Conservation (phyloP, 2,888 invertebrate species). For the Ornithoptera alexandrae region DNA sequence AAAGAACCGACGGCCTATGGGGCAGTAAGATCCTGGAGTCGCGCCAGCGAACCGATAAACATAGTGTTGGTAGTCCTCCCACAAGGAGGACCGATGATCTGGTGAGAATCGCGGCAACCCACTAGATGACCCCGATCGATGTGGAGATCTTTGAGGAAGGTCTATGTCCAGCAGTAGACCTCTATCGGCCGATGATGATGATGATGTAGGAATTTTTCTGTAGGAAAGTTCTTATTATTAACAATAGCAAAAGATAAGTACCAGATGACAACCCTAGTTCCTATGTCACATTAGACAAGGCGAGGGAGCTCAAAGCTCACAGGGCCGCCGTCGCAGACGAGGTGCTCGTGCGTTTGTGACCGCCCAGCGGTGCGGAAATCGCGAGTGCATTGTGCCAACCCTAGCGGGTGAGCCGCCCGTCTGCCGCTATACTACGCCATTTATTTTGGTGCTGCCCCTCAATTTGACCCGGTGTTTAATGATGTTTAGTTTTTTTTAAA, state of each 20-base stretch:
- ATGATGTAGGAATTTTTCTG: too few species aligned
- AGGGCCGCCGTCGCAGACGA: constrained; percentile 19
- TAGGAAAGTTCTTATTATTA: background rate
- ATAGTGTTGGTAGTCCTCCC: too few species aligned
- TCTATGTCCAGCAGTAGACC: too few species aligned
- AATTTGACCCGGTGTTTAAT: constrained; percentile 17
- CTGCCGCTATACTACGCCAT: constrained; percentile 7
- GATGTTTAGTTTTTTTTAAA: constrained; percentile 6
- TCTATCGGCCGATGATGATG: too few species aligned
- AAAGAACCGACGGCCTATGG: too few species aligned
- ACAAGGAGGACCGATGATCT: too few species aligned
- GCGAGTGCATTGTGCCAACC: constrained; percentile 61
- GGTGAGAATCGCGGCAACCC: too few species aligned
- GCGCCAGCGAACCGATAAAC: too few species aligned
- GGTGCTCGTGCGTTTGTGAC: constrained; percentile 54
- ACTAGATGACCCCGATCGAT: too few species aligned
- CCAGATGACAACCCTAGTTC: constrained; percentile 25
- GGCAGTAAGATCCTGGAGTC: too few species aligned
- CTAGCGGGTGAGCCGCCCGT: constrained; percentile 50
- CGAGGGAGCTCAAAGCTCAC: constrained; percentile 25
- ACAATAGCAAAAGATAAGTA: background rate
- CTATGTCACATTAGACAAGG: constrained; percentile 27
- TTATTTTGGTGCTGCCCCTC: constrained; percentile 20
- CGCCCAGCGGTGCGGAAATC: constrained; percentile 62
- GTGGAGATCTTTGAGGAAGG: too few species aligned